Evolutionary conservation across 1,140 invertebrate genomes (phyloP), one percentile per base, ranked within the genome.

Genomic region (Lethrus apterus): DNA sequence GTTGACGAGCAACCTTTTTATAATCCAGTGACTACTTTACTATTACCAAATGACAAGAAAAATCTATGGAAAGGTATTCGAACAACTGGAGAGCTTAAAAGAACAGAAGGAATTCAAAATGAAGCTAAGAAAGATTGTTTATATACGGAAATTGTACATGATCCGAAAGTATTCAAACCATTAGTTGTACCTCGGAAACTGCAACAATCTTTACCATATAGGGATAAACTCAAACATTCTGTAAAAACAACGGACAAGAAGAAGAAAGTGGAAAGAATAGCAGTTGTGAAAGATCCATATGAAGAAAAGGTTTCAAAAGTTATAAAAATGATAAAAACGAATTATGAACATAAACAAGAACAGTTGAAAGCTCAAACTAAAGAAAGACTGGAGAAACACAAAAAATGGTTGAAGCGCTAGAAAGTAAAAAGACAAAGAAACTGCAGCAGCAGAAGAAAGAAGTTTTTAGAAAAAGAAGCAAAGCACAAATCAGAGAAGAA

Each of bases 1-100:
- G 83, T 99, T 0, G 84, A 95, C 42, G 83, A 98, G 1, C 89
- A 91, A 0, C 80, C 88, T 54, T 95, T 96, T 67, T 99, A 95
- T 65, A 86, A 86, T 33, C 84, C 89, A 0, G 82, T 98, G 0
- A 92, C 87, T 0, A 89, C 91, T 13, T 67, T 99, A 2, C 65
- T 98, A 3, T 65, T 97, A 20, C 83, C 90, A 0, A 56, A 69
- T 0, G 78, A 78, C 0, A 70, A 83, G 51, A 93, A 92, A 59
- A 81, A 78, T 52, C 74, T 79, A 11, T 96, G 93, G 90, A 74
- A 78, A 46, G 93, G 95, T 13, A 90, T 97, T 83, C 91, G 89
- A 63, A 96, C 95, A 0, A 75, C 90, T 10, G 94, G 94, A 0
- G 84, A 95, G 64, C 62, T 99, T 8, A 89, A 97, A 60, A 70